Conservation (phyloP, 2,888 invertebrate species). For the Xanthostigma xanthostigma region DNA sequence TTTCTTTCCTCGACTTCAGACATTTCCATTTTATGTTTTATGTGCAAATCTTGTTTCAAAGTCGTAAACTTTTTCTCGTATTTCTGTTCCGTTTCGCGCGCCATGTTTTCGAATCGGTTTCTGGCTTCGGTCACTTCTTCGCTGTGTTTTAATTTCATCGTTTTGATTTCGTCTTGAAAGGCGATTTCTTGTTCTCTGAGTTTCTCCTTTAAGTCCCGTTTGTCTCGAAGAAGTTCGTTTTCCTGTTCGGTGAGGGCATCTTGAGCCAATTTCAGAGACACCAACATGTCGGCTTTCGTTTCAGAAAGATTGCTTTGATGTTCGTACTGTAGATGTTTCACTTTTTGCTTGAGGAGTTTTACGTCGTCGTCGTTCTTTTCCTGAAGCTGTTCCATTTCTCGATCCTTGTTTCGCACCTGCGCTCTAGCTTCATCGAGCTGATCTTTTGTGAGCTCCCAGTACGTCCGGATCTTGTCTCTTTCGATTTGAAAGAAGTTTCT, state of each 20-base stretch:
- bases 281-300: conserved; percentile 68
- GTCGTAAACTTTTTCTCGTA: conserved; percentile 60
- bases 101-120: conserved; percentile 48
- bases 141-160: conserved; percentile 45
- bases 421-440: conserved; percentile 77
- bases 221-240: conserved; percentile 58
- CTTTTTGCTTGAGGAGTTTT: conserved; percentile 81
- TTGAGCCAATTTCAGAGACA: conserved; percentile 67
- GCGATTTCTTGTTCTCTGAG: conserved; percentile 53
- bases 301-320: conserved; percentile 76
- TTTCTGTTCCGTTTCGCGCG: conserved; percentile 50
- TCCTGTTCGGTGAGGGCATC: conserved; percentile 70
- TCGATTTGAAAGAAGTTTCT: conserved; percentile 91
- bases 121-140: conserved; percentile 39
- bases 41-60: conserved; percentile 53
- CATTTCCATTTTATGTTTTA: conserved; percentile 68
- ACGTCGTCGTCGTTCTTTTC: conserved; percentile 78
- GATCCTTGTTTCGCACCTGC: conserved; percentile 56
- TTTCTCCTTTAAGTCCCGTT: conserved; percentile 47
- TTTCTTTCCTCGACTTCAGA: conserved; percentile 84
- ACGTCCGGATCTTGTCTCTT: conserved; percentile 82
- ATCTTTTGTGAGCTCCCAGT: conserved; percentile 89
- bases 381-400: conserved; percentile 75
- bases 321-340: conserved; percentile 84
- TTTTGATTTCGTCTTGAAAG: conserved; percentile 56